Evolutionary conservation across 2,797 vertebrate genomes (phyloP), one percentile per base, ranked within the genome.

Genomic region (Halcyon chelicuti): DNA sequence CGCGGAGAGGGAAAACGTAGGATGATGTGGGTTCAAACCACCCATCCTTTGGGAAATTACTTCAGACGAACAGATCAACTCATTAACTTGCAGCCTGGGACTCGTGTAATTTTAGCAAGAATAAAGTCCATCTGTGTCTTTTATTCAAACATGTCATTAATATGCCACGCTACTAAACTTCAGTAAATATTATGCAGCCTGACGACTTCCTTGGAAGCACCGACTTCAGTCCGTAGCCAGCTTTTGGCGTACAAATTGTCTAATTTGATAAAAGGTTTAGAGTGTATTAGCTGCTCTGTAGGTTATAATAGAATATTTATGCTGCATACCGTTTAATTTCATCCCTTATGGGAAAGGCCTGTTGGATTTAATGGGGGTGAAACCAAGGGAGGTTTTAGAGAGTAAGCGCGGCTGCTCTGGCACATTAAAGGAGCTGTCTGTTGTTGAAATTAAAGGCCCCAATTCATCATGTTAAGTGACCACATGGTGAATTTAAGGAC

Each of bases 241-340:
- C 86, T 73, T 91, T 85, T 78, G 86, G 74, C 21, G 7, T 96
- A 90, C 88, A 88, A 88, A 93, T 92, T 73, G 58, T 93, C 88
- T 94, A 39, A 82, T 96, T 93, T 93, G 83, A 65, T 92, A 62
- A 84, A 93, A 96, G 95, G 88, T 84, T 95, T 88, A 76, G 92
- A 80, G 88, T 18, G 21, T 91, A 93, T 96, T 86, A 94, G 70
- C 90, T 92, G 93, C 87, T 94, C 82, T 62, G 80, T 63, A 75
- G 62, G 58, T 91, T 92, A 55, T 90, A 94, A 93, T 88, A 52
- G 94, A 96, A 93, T 95, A 96, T 96, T 96, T 95, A 88, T 96
- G 77, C 88, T 94, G 82, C 93, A 28, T 75, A 76, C 73, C 60
- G 25, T 93, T 93, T 81, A 96, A 70, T 72, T 81, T 37, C 29